These are phyloP conservation scores for Cyaniris semiargus DNA, from an alignment of 2,888 invertebrate genomes.

Conservation along the genomic window DNA sequence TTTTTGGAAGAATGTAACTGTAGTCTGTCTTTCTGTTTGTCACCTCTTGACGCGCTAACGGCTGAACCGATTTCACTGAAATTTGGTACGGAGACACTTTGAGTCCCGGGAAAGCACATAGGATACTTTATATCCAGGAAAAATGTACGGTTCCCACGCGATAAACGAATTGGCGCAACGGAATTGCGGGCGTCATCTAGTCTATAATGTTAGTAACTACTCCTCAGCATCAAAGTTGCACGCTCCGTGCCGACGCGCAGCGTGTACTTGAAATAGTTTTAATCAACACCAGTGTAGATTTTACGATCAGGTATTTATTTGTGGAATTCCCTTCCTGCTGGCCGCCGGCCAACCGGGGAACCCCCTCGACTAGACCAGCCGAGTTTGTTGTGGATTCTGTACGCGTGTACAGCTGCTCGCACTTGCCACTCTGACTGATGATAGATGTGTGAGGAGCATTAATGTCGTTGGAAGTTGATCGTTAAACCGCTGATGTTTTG, in stretches of 20 bases:
- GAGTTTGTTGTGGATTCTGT: slow-evolving; percentile 70
- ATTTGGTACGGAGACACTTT: too few species aligned
- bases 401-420: slow-evolving; percentile 39
- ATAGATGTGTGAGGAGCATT: neutral
- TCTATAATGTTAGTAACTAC: too few species aligned
- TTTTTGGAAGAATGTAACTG: too few species aligned
- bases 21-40: too few species aligned
- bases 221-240: neutral
- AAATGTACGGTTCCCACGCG: too few species aligned
- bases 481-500: neutral
- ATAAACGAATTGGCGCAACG: too few species aligned
- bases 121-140: too few species aligned
- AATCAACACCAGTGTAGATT: slow-evolving; percentile 32
- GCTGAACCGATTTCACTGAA: too few species aligned
- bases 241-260: neutral
- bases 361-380: slow-evolving; percentile 73
- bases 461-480: neutral
- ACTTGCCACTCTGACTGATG: slow-evolving; percentile 35
- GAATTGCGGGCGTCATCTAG: too few species aligned
- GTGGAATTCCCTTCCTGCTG: slow-evolving; percentile 74
- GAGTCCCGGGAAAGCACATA: too few species aligned
- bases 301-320: slow-evolving; percentile 73
- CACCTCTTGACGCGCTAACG: too few species aligned
- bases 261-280: slow-evolving; percentile 20
- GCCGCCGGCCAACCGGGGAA: slow-evolving; percentile 73